These are phyloP conservation scores for Kuschelorhynchus macadamiae DNA, from an alignment of 2,888 invertebrate genomes.

Conservation along the genomic window DNA sequence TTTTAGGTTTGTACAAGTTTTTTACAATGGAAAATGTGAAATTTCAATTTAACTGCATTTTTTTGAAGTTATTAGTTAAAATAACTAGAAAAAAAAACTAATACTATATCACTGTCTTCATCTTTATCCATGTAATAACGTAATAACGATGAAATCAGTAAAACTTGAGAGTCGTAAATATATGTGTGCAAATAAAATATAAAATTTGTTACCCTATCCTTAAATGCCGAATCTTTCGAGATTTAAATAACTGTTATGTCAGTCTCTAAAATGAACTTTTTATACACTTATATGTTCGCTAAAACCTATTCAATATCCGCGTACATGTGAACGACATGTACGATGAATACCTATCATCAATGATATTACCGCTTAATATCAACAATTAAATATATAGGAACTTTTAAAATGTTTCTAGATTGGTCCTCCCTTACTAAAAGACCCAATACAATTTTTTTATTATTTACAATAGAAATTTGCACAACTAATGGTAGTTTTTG, in stretches of 20 bases:
- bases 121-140: constrained; percentile 17
- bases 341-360: constrained; percentile 13
- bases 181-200: constrained; percentile 40
- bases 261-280: constrained; percentile 45
- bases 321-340: neutral
- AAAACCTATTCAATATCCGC: constrained; percentile 20
- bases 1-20: constrained; percentile 39
- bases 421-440: constrained; percentile 65
- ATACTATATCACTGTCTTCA: constrained; percentile 10
- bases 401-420: constrained; percentile 63
- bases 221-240: constrained; percentile 47
- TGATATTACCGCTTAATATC: constrained; percentile 12
- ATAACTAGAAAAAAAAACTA: neutral
- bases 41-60: neutral
- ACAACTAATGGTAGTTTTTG: neutral
- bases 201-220: constrained; percentile 63
- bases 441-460: constrained; percentile 54
- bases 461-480: constrained; percentile 22
- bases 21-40: constrained; percentile 15
- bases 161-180: constrained; percentile 55
- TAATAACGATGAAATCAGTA: constrained; percentile 54
- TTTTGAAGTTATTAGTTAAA: neutral
- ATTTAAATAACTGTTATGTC: constrained; percentile 26
- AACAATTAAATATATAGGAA: constrained; percentile 46
- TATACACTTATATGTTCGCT: constrained; percentile 37